Base-by-base conservation (phyloP, 2,888 invertebrate species). In the Orchesellides sinensis region DNA sequence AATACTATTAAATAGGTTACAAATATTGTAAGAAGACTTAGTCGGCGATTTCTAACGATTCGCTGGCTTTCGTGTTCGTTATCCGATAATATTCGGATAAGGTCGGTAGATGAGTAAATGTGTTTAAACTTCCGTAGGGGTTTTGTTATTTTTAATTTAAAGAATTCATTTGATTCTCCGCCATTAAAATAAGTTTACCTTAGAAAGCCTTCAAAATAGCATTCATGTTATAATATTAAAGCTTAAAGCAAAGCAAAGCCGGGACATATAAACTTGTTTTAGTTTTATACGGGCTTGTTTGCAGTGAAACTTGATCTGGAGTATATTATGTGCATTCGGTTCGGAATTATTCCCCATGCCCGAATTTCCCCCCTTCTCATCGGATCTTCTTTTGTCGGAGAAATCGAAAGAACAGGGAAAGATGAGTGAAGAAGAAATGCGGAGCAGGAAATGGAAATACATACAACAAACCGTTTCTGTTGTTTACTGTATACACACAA, bases 11-110 rank as follows among this genome's bases (percentile, higher is more conserved):
- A 17, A 4, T 49, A 10, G n/a, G 49, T n/a, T 10, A 49, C 14
- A 5, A 17, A 49, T 49, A 17, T 5, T 49, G 49, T 5, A 10
- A 32, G 32, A 10, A n/a, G 5, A 32, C 32, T 5, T 40, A 14
- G 40, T 5, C 10, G n/a, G n/a, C n/a, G 40, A 32, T 32, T 40
- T 5, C 40, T 5, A 2, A 40, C 52, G 14, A 52, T 23, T 78
- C 78, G 78, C 25, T 52, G 59, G 35, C 32, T 49, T 78, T 69
- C 78, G 78, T 49, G n/a, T 32, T 5, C 61, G 29, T 78, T 63
- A 78, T 78, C 78, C 69, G 78, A 78, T 78, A n/a, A n/a, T n/a
- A 69, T 69, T 78, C 78, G 78, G 78, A 69, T 69, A 32, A 61
- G 52, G 40, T 78, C 78, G 78, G 68, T 35, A 23, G n/a, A n/a